phyloP scores from a whole-genome alignment of 2,888 invertebrate species.

The Micropterix aruncella region DNA sequence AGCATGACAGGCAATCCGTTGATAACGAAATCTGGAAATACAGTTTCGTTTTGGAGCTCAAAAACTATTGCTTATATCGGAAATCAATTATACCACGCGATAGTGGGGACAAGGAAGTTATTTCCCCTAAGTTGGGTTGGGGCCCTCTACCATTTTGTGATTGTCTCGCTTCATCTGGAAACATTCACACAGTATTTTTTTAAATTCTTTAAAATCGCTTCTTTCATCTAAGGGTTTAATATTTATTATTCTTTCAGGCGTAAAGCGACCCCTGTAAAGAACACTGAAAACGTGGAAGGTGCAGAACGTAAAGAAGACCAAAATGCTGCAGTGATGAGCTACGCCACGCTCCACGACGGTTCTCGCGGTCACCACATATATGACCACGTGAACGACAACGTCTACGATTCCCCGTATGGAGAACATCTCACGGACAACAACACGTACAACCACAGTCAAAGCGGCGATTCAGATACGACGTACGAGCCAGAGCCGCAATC shows the following conservation, averaged over 20 bases:
- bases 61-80: no score
- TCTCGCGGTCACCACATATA: constrained; percentile 30
- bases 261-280: constrained; percentile 75
- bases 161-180: no score
- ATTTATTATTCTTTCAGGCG: constrained; percentile 44
- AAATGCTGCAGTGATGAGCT: constrained; percentile 80
- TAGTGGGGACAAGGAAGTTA: no score
- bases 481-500: constrained; percentile 55
- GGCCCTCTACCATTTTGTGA: no score
- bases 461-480: constrained; percentile 30
- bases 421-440: constrained; percentile 37
- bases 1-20: no score
- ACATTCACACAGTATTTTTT: no score
- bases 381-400: constrained; percentile 46
- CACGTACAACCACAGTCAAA: constrained; percentile 27
- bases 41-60: no score
- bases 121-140: no score
- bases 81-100: no score
- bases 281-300: constrained; percentile 77
- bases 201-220: no score
- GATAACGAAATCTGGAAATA: no score
- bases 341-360: constrained; percentile 62
- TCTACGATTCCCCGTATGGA: constrained; percentile 65
- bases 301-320: constrained; percentile 77
- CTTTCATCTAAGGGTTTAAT: no score